Base-by-base conservation (phyloP, 2,113 vertebrate species). In the Mystacornis crossleyi region DNA sequence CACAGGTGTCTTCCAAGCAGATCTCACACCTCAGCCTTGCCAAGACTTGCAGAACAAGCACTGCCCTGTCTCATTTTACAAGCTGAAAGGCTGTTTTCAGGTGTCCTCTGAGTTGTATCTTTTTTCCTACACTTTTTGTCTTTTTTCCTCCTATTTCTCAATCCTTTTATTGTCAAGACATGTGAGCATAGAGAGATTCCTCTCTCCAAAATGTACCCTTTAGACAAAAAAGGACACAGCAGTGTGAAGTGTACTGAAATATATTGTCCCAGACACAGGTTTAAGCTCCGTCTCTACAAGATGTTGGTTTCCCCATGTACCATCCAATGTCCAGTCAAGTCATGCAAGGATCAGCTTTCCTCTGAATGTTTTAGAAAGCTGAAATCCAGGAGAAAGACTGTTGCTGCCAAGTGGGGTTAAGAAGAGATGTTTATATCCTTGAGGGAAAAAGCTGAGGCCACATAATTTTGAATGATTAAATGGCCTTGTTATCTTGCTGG, bases 401-500 rank as follows among this genome's bases (percentile, higher is more conserved):
- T 16, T 93, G 34, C 82, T 90, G 86, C 94, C 89, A 95, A 90
- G 55, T 57, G 42, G 71, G 42, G 33, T 88, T 95, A 89, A 74
- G 96, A 93, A 93, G 86, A 92, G 75, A 58, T 90, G 69, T 86
- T 96, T 95, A 93, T 3, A 18, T 86, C 89, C 82, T 90, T 89
- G 64, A 92, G 66, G 71, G 75, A 93, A 7, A 81, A 77, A 89
- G 58, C 54, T 78, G 80, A 70, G 65, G 60, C 91, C 38, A 38
- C 55, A 81, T 67, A 93, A 47, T 90, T 95, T 83, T 71, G 86
- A 55, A 71, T 84, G 64, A 95, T 92, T 90, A 89, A 93, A 83
- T 11, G 43, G 34, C 64, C 60, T 86, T 51, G 55, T 73, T 84
- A 95, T 96, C 91, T 93, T 70, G 24, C 70, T 95, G 93, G 60